Conservation (phyloP, 2,113 vertebrate species). For the Scatophagus argus region DNA sequence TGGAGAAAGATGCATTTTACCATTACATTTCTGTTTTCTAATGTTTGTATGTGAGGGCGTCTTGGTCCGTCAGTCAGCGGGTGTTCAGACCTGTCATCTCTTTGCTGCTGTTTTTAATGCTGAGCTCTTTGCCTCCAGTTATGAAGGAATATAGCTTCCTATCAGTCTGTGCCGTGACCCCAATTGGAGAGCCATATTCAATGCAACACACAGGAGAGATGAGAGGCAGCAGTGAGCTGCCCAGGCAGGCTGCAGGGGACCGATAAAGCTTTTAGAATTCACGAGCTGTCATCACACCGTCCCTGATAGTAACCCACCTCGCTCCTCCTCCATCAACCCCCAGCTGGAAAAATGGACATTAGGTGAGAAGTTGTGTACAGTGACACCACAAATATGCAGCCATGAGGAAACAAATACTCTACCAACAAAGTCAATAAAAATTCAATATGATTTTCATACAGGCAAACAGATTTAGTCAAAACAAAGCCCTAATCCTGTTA, state of each 20-base stretch:
- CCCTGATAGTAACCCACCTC: conserved; percentile 41
- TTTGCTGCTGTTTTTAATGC: conserved; percentile 43
- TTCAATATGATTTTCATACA: conserved; percentile 21
- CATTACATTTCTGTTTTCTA: neutral
- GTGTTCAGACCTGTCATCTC: conserved; percentile 22
- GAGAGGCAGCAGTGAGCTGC: conserved; percentile 65
- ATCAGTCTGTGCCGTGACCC: conserved; percentile 78
- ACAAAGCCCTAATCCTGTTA: conserved; percentile 46
- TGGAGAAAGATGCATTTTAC: neutral
- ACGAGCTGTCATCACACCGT: conserved; percentile 64
- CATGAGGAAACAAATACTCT: conserved; percentile 22
- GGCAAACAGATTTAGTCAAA: conserved; percentile 41
- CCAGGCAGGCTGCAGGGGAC: conserved; percentile 74
- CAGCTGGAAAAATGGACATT: conserved; percentile 52
- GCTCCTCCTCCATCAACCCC: conserved; percentile 44
- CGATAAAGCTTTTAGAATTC: conserved; percentile 83
- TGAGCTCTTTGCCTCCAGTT: conserved; percentile 58
- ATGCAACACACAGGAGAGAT: conserved; percentile 71
- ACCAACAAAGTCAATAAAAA: neutral
- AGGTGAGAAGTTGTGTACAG: conserved; percentile 51
- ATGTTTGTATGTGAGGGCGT: conserved; percentile 9
- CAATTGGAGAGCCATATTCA: conserved; percentile 80
- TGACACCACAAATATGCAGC: conserved; percentile 29
- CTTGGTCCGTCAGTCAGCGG: conserved; percentile 37
- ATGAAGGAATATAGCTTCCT: conserved; percentile 76